Percentiles rank a stretch among this genome's conserved stretches.
Evolutionary conservation across 2,888 invertebrate species (phyloP).

Genomic region (Operophtera brumata): DNA sequence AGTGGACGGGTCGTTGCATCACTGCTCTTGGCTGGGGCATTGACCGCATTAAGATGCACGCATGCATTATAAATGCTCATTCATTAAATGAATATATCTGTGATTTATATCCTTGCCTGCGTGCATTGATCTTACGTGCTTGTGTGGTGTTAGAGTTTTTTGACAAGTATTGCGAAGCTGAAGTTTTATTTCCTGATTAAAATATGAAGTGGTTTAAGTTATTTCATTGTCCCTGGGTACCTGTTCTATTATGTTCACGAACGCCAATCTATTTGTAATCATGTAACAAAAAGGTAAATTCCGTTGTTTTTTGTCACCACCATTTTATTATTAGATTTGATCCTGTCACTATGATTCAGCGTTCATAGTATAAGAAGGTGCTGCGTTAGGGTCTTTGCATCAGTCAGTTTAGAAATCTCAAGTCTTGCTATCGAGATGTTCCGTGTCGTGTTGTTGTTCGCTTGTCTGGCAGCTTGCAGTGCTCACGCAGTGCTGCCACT

Average conservation of each 20-base stretch:
- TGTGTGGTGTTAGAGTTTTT: neutral
- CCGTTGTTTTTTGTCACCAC: constrained; percentile 49
- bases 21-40: constrained; percentile 51
- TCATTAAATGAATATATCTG: constrained; percentile 15
- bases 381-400: constrained; percentile 34
- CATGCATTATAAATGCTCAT: constrained; percentile 37
- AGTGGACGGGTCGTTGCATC: constrained; percentile 61
- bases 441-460: constrained; percentile 45
- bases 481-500: constrained; percentile 56
- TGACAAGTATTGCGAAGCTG: neutral
- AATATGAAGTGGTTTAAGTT: constrained; percentile 8
- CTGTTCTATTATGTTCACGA: constrained; percentile 33
- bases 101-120: neutral
- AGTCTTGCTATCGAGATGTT: constrained; percentile 48
- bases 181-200: constrained; percentile 19
- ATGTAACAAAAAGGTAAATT: constrained; percentile 47
- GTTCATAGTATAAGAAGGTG: constrained; percentile 62
- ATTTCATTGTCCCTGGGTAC: constrained; percentile 31
- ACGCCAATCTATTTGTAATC: constrained; percentile 38
- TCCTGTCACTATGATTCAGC: constrained; percentile 63
- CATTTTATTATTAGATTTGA: constrained; percentile 53
- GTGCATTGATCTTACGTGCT: neutral
- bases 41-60: constrained; percentile 63
- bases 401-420: constrained; percentile 45
- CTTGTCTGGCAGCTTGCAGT: constrained; percentile 49